Conservation (phyloP, 2,888 invertebrate genomes). For the Scrobipalpa costella region DNA sequence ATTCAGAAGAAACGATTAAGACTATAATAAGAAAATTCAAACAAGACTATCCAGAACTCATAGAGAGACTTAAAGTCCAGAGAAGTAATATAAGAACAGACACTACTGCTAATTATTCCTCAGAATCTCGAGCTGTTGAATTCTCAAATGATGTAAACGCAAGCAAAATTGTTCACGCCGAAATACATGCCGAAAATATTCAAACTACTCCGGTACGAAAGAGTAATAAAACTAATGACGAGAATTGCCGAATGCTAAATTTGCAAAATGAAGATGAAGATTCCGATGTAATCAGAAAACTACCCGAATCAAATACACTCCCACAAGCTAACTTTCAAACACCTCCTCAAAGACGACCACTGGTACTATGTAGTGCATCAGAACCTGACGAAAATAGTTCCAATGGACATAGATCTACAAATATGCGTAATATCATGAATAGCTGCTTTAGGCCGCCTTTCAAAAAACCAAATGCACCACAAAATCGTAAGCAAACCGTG, state of each 20-base stretch:
- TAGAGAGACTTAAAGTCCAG: slow-evolving; percentile 48
- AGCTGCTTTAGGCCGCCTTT: background rate
- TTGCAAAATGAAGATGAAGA: background rate
- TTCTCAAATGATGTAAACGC: slow-evolving; percentile 25
- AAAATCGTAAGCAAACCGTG: background rate
- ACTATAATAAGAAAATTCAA: slow-evolving; percentile 58
- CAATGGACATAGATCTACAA: background rate
- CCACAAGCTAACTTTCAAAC: slow-evolving; percentile 1
- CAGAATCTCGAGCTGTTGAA: slow-evolving; percentile 29
- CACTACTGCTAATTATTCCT: slow-evolving; percentile 38
- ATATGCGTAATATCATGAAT: background rate
- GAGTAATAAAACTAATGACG: background rate
- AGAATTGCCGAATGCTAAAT: background rate
- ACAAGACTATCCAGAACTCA: slow-evolving; percentile 50
- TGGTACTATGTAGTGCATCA: background rate
- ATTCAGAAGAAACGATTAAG: slow-evolving; percentile 42
- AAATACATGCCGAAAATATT: slow-evolving; percentile 8
- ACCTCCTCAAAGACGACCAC: background rate
- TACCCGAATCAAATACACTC: background rate
- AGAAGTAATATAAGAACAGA: slow-evolving; percentile 40
- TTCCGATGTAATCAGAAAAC: background rate
- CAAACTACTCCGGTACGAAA: background rate
- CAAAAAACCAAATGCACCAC: slow-evolving; percentile 13
- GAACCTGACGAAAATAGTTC: slow-evolving; percentile 9
- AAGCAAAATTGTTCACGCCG: slow-evolving; percentile 10